These are phyloP conservation scores for Chelidonichthys spinosus DNA, from an alignment of 2,797 vertebrate species.

Conservation along the genomic window DNA sequence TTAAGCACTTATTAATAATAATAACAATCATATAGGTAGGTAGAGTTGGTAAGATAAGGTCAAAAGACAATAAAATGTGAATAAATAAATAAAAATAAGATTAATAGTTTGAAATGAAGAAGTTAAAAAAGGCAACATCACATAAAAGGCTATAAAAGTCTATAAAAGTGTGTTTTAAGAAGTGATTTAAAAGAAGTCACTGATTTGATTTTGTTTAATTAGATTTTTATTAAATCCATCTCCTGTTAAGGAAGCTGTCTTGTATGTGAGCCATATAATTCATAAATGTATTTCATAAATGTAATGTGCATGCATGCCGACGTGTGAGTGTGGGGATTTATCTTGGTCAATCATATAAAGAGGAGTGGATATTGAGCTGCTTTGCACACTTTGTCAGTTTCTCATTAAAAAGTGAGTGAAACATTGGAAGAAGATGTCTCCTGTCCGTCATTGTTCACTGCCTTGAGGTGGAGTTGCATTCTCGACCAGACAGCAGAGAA, in stretches of 20 bases:
- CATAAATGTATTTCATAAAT: neutral
- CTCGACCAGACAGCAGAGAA: neutral
- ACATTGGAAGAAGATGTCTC: neutral
- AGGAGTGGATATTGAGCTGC: neutral
- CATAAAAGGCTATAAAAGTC: too few species aligned
- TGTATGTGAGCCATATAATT: neutral
- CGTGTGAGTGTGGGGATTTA: neutral
- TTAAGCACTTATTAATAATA: too few species aligned
- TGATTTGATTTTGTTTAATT: too few species aligned
- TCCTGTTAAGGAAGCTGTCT: neutral
- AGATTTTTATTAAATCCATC: neutral
- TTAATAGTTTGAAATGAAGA: too few species aligned
- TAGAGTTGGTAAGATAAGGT: too few species aligned
- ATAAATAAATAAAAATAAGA: too few species aligned
- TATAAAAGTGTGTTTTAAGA: too few species aligned
- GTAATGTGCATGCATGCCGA: neutral
- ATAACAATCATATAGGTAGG: too few species aligned
- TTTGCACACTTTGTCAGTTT: neutral
- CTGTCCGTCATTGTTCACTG: neutral
- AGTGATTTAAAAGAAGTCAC: too few species aligned
- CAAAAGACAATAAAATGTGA: too few species aligned
- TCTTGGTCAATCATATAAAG: fast-evolving
- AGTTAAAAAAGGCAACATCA: too few species aligned
- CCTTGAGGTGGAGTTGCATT: neutral
- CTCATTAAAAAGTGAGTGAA: neutral